Evolutionary conservation across 2,113 vertebrate species (phyloP), one percentile per base, ranked within the genome.

Genomic region (Athene noctua): DNA sequence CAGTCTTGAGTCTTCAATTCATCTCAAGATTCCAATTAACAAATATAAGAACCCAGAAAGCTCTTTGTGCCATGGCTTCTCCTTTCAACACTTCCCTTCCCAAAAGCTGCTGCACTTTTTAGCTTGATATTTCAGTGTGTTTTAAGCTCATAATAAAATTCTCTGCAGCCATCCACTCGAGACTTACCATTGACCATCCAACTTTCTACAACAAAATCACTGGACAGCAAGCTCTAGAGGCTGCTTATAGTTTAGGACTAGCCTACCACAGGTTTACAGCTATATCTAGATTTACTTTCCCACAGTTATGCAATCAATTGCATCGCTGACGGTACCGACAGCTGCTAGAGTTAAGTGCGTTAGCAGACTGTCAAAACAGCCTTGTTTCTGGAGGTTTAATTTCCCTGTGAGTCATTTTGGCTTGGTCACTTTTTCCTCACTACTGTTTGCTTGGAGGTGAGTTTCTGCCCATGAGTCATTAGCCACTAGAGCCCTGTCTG

Each of bases 391-490:
- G 57, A 75, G 72, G 40, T 61, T 94, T 83, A 3, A 2, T 62
- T 94, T 93, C 61, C 57, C 78, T 51, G 13, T 95, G 94, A 94
- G 27, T 91, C 88, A 91, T 67, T 72, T 68, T 77, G 86, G 47
- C 77, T 89, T 7, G 80, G 92, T 89, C 88, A 94, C 65, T 95
- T 93, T 93, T 92, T 67, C 95, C 80, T 75, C 44, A 2, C 57
- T 17, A 2, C 68, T 2, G 4, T 79, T 92, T 34, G 40, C 75
- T 92, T 2, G 0, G 73, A 75, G 83, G 65, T 94, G 73, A 70
- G 59, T 15, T 92, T 83, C 79, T 74, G 80, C 38, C 85, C 63
- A 0, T 88, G 90, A 92, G 55, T 94, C 82, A 92, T 4, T 58
- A 10, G n/a, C 1, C 46, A 47, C 46, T 20, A 30, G 38, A 81